A percentile compares a stretch with the other conserved stretches of the same genome.
Conservation (phyloP, 92 coral and sea anemone genomes). For the Palythoa heliodiscus region DNA sequence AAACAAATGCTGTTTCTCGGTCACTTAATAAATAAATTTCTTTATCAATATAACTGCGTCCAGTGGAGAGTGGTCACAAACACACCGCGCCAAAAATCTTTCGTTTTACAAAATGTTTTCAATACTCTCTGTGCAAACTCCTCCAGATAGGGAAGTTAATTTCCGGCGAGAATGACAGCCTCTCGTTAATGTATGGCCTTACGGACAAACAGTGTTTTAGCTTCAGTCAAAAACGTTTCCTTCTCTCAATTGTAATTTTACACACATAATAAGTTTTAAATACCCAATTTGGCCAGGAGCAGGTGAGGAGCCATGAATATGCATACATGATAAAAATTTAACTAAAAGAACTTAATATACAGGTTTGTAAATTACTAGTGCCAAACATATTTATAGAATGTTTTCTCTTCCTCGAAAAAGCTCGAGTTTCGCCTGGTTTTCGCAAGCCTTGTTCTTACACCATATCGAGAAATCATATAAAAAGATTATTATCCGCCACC, state of each 20-base stretch:
- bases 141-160: constrained; percentile 55
- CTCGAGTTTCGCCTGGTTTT: constrained; percentile 38
- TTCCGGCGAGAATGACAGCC: constrained; percentile 59
- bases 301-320: constrained; percentile 86
- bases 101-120: constrained; percentile 52
- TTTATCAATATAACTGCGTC: constrained; percentile 47
- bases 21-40: constrained; percentile 42
- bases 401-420: constrained; percentile 35
- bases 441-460: neutral
- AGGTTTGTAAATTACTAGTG: constrained; percentile 56
- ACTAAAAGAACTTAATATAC: constrained; percentile 62
- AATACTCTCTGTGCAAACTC: constrained; percentile 48
- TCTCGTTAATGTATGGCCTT: constrained; percentile 70
- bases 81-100: constrained; percentile 39
- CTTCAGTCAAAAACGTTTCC: constrained; percentile 77
- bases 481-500: constrained; percentile 17
- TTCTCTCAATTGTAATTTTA: constrained; percentile 86
- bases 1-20: constrained; percentile 18
- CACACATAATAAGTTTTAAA: constrained; percentile 91
- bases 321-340: constrained; percentile 60
- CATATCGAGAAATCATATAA: constrained; percentile 12
- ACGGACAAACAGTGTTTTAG: constrained; percentile 74
- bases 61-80: constrained; percentile 39
- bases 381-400: constrained; percentile 28
- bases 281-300: constrained; percentile 82